Percentiles rank a stretch among this genome's conserved stretches.
These are phyloP conservation scores for Barypeithes pellucidus DNA, from an alignment of 2,888 invertebrate genomes.

Conservation along the genomic window DNA sequence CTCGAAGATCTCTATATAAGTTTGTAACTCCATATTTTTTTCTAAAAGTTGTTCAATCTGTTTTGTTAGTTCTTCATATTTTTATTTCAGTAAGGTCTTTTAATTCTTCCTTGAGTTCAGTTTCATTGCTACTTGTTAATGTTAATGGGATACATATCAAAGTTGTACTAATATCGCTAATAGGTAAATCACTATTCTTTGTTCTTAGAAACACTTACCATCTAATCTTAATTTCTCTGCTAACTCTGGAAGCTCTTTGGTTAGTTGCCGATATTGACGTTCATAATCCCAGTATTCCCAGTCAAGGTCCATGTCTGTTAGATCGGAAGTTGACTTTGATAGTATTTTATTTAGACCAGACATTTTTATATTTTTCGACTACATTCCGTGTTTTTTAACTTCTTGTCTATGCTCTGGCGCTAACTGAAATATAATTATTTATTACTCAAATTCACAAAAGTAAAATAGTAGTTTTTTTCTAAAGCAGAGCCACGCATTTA, in stretches of 20 bases:
- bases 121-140: no score
- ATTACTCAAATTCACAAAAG: no score
- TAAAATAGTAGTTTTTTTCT: no score
- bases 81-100: slow-evolving; percentile 30
- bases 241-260: slow-evolving; percentile 76
- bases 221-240: slow-evolving; percentile 70
- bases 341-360: slow-evolving; percentile 33
- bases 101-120: slow-evolving; percentile 41
- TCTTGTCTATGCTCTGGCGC: no score
- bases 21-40: slow-evolving; percentile 33
- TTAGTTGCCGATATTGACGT: slow-evolving; percentile 76
- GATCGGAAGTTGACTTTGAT: slow-evolving; percentile 55
- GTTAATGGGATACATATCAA: no score
- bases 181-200: no score
- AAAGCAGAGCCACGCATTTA: no score
- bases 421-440: no score
- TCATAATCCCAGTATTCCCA: slow-evolving; percentile 70
- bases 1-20: slow-evolving; percentile 60
- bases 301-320: no score
- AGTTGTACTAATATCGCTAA: no score
- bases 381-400: no score
- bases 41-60: slow-evolving; percentile 28
- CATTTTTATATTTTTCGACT: background rate
- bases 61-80: slow-evolving; percentile 13
- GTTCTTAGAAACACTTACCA: slow-evolving; percentile 55